Evolutionary conservation across 1,140 invertebrate species (phyloP), one percentile per base, ranked within the genome.

Genomic region (Nomia melanderi): DNA sequence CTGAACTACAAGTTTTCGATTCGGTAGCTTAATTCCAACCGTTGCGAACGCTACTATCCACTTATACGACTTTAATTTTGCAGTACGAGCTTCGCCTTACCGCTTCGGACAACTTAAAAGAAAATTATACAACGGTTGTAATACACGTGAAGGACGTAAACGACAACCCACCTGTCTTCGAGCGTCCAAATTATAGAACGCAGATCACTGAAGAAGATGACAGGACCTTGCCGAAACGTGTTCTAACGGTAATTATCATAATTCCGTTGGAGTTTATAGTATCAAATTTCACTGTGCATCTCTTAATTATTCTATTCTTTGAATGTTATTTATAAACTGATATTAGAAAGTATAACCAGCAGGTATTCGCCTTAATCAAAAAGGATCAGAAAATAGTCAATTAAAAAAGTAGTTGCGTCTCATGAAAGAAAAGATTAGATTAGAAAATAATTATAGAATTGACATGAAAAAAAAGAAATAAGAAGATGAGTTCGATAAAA

Each of bases 201-300:
- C 97, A 98, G 93, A 98, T 98, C 91, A 98, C 97, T 6, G 97
- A 98, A 91, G 98, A 98, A 92, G 97, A 98, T 90, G 97, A 98
- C 93, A 94, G 97, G 81, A 98, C 97, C 92, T 94, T 98, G 84
- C 98, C 98, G 69, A 98, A 98, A 93, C 95, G 97, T 79, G 96
- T 98, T 73, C 93, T 98, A 80, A 96, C 97, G 97, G 98, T 97
- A 94, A 92, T 60, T 66, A 69, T 62, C 65, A 14, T 65, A 39
- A 27, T 64, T 3, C 20, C 44, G 20, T 67, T 23, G 25, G 3
- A 44, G 20, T 69, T 66, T 27, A 33, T 29, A 11, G 25, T 44
- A 47, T 56, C 17, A 12, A 53, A 69, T 53, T 53, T 54, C 64
- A 67, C 44, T 25, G 29, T 31, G 4, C 20, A 31, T 2, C 11